These are phyloP conservation scores for Cyprinodon variegatus DNA, from an alignment of 2,113 vertebrate genomes.

Conservation along the genomic window DNA sequence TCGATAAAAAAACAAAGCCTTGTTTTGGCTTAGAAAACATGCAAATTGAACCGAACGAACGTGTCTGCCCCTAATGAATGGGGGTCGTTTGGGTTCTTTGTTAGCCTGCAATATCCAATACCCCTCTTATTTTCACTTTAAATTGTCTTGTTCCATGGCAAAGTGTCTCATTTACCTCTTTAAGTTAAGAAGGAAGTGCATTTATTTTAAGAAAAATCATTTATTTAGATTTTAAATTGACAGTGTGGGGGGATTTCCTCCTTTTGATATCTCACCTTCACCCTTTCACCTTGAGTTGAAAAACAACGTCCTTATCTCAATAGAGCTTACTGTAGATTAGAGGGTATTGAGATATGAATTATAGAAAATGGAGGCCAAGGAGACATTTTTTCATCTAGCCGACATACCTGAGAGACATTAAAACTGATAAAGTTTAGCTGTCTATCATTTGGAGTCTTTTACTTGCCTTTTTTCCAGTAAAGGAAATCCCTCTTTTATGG, in stretches of 20 bases:
- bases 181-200: no score
- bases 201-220: no score
- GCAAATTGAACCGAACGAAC: no score
- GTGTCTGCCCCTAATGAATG: no score
- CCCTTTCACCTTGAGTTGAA: conserved; percentile 27
- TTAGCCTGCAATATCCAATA: no score
- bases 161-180: no score
- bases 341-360: conserved; percentile 55
- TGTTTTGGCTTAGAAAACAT: no score
- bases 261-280: conserved; percentile 36
- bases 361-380: conserved; percentile 58
- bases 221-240: no score
- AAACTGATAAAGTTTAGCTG: conserved; percentile 66
- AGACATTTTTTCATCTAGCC: conserved; percentile 64
- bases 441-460: conserved; percentile 55
- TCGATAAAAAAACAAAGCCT: no score
- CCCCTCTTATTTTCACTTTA: no score
- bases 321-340: conserved; percentile 60
- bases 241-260: background rate
- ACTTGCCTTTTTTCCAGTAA: conserved; percentile 53
- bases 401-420: conserved; percentile 62
- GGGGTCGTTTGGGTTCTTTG: no score
- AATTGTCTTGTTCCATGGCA: no score
- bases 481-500: conserved; percentile 59
- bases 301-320: conserved; percentile 47